A percentile compares a stretch with the other conserved stretches of the same genome.
phyloP scores from a whole-genome alignment of 2,888 invertebrate species.

The Nemotelus nigrinus region DNA sequence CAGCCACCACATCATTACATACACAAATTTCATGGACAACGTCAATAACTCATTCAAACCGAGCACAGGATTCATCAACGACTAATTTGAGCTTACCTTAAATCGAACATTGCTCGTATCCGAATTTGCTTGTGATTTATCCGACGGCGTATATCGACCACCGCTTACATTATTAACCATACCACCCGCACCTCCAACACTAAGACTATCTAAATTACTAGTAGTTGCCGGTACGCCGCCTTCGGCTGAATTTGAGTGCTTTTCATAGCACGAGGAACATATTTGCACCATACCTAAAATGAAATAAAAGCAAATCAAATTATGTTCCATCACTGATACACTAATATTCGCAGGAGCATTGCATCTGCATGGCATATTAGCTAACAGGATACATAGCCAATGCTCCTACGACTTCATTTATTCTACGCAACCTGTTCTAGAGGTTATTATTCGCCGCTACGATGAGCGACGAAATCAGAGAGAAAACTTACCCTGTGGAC shows the following conservation, averaged over 20 bases:
- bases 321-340: no score
- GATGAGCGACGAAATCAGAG: background rate
- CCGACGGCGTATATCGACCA: conserved; percentile 62
- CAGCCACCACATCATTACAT: no score
- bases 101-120: conserved; percentile 63
- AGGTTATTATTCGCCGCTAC: background rate
- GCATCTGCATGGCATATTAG: no score
- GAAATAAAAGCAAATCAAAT: conserved; percentile 35
- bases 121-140: conserved; percentile 62
- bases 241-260: conserved; percentile 68
- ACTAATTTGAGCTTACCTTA: conserved; percentile 58
- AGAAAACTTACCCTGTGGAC: conserved; percentile 76
- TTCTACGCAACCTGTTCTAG: no score
- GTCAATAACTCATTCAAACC: no score
- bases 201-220: conserved; percentile 53
- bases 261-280: conserved; percentile 86
- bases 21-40: no score
- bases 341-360: no score
- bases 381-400: no score
- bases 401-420: no score
- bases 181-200: conserved; percentile 51
- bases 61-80: no score
- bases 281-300: conserved; percentile 82
- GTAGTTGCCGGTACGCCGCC: conserved; percentile 58
- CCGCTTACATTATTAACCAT: conserved; percentile 53